Evolutionary conservation across 2,888 invertebrate species (phyloP).

Genomic region (Tenodera sinensis): DNA sequence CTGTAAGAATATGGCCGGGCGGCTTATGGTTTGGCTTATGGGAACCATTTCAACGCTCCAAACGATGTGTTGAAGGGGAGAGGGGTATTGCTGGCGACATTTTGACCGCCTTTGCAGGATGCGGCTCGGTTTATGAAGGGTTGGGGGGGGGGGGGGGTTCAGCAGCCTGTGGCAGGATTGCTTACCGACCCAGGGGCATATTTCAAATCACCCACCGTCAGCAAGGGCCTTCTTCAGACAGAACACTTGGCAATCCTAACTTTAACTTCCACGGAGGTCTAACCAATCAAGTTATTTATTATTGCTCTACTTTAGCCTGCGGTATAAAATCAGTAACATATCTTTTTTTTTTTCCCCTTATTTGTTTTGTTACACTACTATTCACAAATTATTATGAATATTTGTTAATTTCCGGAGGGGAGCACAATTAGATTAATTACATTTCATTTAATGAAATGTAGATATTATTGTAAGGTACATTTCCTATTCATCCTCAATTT

Average conservation of each 20-base stretch:
- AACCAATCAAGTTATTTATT: neutral
- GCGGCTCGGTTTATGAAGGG: conserved; percentile 27
- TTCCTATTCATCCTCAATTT: too few species aligned
- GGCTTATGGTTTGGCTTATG: conserved; percentile 31
- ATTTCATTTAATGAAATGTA: too few species aligned
- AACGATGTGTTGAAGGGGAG: conserved; percentile 21
- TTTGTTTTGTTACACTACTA: too few species aligned
- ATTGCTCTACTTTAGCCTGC: neutral
- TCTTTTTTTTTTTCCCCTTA: neutral
- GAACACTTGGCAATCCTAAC: neutral
- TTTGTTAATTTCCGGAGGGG: too few species aligned
- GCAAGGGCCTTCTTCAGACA: neutral
- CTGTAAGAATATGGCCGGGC: conserved; percentile 26
- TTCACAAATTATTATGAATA: too few species aligned
- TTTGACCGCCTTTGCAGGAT: conserved; percentile 29
- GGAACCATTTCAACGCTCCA: conserved; percentile 25
- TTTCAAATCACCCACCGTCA: conserved; percentile 15
- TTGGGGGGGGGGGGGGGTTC: neutral
- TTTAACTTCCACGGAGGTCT: neutral
- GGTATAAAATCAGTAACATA: neutral
- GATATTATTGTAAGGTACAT: too few species aligned
- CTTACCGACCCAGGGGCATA: conserved; percentile 24
- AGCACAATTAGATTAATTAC: too few species aligned
- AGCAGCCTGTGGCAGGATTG: conserved; percentile 19
- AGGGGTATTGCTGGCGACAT: conserved; percentile 21